Conservation (phyloP, 92 coral and sea anemone species). For the Paramuricea clavata region DNA sequence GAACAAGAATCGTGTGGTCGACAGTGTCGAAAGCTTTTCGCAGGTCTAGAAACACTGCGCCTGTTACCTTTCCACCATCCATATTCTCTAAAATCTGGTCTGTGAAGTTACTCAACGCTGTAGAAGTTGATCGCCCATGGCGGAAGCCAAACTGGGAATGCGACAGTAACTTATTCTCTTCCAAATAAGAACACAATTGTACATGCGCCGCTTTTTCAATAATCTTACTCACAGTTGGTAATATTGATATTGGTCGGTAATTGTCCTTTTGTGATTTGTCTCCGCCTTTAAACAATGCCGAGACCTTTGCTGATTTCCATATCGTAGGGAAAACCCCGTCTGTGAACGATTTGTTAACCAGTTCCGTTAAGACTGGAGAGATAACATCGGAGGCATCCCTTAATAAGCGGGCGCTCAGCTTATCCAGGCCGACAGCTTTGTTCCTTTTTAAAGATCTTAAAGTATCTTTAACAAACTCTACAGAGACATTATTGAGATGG, state of each 20-base stretch:
- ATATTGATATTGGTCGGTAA: conserved; percentile 33
- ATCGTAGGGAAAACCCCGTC: conserved; percentile 42
- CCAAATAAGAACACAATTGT: conserved; percentile 12
- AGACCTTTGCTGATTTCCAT: conserved; percentile 56
- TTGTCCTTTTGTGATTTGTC: conserved; percentile 38
- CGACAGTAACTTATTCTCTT: conserved; percentile 45
- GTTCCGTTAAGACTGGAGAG: conserved; percentile 7
- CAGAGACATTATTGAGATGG: neutral
- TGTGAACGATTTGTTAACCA: conserved; percentile 33
- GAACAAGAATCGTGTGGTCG: conserved; percentile 51
- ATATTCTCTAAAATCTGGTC: conserved; percentile 52
- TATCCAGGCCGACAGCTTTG: conserved; percentile 53
- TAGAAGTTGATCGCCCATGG: conserved; percentile 50
- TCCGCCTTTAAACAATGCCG: conserved; percentile 54
- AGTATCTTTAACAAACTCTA: neutral
- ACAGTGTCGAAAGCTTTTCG: conserved; percentile 58
- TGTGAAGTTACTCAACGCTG: conserved; percentile 46
- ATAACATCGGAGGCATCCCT: conserved; percentile 46
- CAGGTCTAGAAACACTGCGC: conserved; percentile 57
- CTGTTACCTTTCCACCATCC: conserved; percentile 61
- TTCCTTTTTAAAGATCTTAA: conserved; percentile 24
- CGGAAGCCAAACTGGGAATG: conserved; percentile 66
- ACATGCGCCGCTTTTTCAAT: conserved; percentile 38
- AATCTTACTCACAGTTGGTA: conserved; percentile 48
- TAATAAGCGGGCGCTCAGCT: conserved; percentile 52